These are phyloP conservation scores for Nineta flava DNA, from an alignment of 2,888 invertebrate species.

Conservation along the genomic window DNA sequence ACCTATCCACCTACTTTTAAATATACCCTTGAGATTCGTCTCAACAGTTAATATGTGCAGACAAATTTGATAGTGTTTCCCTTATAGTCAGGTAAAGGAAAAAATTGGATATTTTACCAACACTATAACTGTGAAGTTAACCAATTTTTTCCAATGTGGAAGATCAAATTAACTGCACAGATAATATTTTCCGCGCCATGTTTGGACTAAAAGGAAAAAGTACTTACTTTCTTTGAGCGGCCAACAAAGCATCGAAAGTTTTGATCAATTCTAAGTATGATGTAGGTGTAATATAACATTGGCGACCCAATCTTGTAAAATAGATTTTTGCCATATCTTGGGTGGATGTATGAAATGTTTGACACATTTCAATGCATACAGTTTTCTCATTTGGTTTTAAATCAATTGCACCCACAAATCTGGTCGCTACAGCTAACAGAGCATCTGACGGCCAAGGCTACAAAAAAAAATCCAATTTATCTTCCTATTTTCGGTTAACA, in stretches of 20 bases:
- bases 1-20: not conserved
- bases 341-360: slow-evolving; percentile 76
- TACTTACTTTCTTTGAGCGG: slow-evolving; percentile 55
- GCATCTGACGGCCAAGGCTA: slow-evolving; percentile 91
- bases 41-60: not conserved
- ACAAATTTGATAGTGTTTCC: too few relatives aligned
- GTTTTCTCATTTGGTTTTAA: slow-evolving; percentile 54
- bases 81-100: too few relatives aligned
- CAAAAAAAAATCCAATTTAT: slow-evolving; percentile 7
- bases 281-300: slow-evolving; percentile 84
- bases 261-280: slow-evolving; percentile 84
- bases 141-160: too few relatives aligned
- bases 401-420: slow-evolving; percentile 67
- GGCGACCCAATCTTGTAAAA: slow-evolving; percentile 46
- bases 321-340: slow-evolving; percentile 52
- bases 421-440: slow-evolving; percentile 68
- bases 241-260: slow-evolving; percentile 69
- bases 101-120: too few relatives aligned
- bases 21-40: not conserved
- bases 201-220: slow-evolving; percentile 13
- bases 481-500: slow-evolving; percentile 5
- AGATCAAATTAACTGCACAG: too few relatives aligned
- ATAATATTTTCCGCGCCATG: too few relatives aligned
- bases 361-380: slow-evolving; percentile 77
- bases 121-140: too few relatives aligned